phyloP scores from a whole-genome alignment of 2,797 vertebrate species.

The Pteronotus mesoamericanus region DNA sequence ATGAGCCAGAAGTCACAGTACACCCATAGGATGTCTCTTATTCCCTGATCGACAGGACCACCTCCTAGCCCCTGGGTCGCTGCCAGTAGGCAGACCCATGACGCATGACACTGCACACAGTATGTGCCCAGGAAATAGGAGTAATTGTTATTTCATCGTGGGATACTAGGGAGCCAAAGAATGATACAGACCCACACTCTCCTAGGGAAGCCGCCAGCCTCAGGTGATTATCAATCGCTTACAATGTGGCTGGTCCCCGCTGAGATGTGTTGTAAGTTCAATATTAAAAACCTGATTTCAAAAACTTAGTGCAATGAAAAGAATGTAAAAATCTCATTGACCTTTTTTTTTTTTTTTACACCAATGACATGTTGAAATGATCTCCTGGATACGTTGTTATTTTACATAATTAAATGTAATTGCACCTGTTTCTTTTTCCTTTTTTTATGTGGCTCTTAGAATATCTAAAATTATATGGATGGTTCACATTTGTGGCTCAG shows the following conservation, averaged over 20 bases:
- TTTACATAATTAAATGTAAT: background rate
- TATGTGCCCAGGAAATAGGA: background rate
- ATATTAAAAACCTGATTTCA: background rate
- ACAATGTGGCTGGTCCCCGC: background rate
- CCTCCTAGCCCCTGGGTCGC: background rate
- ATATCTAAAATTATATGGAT: background rate
- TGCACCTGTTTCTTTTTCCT: background rate
- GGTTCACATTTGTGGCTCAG: background rate
- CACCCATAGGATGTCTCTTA: accelerated
- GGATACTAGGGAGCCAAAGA: background rate
- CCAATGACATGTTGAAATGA: background rate
- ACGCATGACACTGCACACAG: accelerated
- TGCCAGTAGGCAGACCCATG: background rate
- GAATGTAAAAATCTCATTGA: background rate
- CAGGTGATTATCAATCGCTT: accelerated
- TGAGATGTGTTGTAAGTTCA: background rate
- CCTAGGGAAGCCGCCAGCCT: accelerated
- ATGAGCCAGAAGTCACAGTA: background rate
- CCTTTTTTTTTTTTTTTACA: background rate
- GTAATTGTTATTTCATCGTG: accelerated
- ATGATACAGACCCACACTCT: accelerated
- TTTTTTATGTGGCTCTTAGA: background rate
- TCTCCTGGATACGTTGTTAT: background rate
- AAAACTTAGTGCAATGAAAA: background rate
- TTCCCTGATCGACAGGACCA: accelerated